A percentile compares a stretch with the other conserved stretches of the same genome.
Conservation (phyloP, 2,888 invertebrate species). For the Acleris holmiana region DNA sequence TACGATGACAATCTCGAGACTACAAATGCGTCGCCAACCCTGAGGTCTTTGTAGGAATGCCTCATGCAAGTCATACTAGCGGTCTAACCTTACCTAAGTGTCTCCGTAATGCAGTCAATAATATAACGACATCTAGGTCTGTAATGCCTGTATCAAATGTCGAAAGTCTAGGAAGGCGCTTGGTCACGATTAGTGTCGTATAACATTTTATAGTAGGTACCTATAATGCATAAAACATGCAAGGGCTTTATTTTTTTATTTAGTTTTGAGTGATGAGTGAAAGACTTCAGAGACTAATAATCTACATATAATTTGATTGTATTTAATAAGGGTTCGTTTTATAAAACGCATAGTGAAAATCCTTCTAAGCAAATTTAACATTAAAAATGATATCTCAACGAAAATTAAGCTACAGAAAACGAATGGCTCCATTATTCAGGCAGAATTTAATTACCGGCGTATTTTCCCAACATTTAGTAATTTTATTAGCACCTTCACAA, state of each 20-base stretch:
- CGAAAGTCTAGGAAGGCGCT: constrained; percentile 14
- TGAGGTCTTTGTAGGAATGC: no score
- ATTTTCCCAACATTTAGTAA: constrained; percentile 11
- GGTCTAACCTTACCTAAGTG: neutral
- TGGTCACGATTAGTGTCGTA: constrained; percentile 24
- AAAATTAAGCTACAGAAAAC: constrained; percentile 15
- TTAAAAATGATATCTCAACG: neutral
- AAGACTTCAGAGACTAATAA: no score
- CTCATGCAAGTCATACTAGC: neutral
- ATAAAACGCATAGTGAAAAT: neutral
- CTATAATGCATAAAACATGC: neutral
- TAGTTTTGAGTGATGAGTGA: no score
- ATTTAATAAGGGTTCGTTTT: no score
- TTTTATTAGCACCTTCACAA: constrained; percentile 11
- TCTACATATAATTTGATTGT: no score
- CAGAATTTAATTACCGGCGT: constrained; percentile 24
- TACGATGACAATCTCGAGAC: no score
- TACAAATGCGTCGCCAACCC: no score
- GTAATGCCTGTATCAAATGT: constrained; percentile 15
- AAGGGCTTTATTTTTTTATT: no score
- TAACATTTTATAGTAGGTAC: constrained; percentile 14
- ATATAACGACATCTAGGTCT: neutral
- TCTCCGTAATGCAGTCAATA: neutral
- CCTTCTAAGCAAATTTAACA: neutral
- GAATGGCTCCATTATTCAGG: constrained; percentile 27